Percentiles rank a stretch among this genome's conserved stretches.
phyloP scores from a whole-genome alignment of 2,113 vertebrate species.

The Globicephala melas region DNA sequence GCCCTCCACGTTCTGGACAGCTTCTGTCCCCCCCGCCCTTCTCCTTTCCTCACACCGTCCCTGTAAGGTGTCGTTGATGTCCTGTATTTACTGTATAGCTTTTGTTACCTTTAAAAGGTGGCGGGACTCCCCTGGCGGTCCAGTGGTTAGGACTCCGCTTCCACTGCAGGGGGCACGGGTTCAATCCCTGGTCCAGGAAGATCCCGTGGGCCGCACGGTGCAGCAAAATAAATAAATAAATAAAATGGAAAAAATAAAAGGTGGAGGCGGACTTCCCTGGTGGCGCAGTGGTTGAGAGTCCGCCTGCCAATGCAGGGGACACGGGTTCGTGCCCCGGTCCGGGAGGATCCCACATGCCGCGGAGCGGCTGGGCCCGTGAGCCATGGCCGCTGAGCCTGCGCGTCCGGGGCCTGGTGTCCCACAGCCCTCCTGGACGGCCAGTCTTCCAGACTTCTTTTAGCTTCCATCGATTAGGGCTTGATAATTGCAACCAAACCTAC shows the following conservation, averaged over 20 bases:
- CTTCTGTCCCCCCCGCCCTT: neutral
- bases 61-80: neutral
- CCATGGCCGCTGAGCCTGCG: too few species aligned
- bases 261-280: neutral
- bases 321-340: accelerated
- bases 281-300: too few species aligned
- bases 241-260: neutral
- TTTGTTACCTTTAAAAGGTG: neutral
- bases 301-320: too few species aligned
- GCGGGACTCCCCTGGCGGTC: too few species aligned
- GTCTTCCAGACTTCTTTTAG: neutral
- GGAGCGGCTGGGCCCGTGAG: too few species aligned
- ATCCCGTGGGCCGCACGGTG: too few species aligned
- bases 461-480: neutral
- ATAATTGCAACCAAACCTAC: neutral
- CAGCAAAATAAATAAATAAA: too few species aligned
- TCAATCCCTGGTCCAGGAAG: too few species aligned
- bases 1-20: neutral
- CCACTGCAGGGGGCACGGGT: too few species aligned
- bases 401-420: neutral
- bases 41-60: neutral
- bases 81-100: neutral
- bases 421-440: neutral
- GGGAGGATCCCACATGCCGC: too few species aligned
- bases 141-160: too few species aligned